Evolutionary conservation across 2,113 vertebrate species (phyloP).

Genomic region (Syngnathoides biaculeatus): DNA sequence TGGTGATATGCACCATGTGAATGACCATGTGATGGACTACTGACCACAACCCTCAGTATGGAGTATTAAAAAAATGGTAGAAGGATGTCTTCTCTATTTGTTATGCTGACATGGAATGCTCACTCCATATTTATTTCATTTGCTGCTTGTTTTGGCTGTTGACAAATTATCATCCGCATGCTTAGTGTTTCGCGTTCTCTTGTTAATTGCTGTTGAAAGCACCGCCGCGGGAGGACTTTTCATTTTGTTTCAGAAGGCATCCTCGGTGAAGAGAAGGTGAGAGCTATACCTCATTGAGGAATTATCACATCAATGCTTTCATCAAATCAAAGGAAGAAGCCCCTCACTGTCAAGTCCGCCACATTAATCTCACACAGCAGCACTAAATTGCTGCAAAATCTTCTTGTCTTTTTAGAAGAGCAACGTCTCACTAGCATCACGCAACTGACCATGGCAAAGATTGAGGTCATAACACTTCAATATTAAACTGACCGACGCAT

Average conservation of each 20-base stretch:
- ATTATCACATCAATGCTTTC: background rate
- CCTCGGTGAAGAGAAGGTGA: background rate
- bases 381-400: background rate
- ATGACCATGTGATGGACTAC: too few relatives aligned
- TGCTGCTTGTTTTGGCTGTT: background rate
- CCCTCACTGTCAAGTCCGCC: background rate
- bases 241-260: background rate
- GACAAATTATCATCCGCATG: slow-evolving; percentile 7
- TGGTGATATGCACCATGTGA: too few relatives aligned
- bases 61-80: background rate
- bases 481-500: slow-evolving; percentile 5
- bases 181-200: slow-evolving; percentile 1
- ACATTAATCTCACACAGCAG: background rate
- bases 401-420: background rate
- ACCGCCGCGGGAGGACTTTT: background rate
- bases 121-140: background rate
- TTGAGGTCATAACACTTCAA: slow-evolving; percentile 13
- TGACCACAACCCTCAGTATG: background rate
- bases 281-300: background rate
- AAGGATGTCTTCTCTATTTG: background rate
- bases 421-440: slow-evolving; percentile 19
- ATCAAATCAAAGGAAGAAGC: background rate
- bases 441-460: slow-evolving; percentile 7
- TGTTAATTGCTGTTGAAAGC: background rate
- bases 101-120: background rate